Conservation (phyloP, 2,888 invertebrate genomes). For the Nomada hirtipes region DNA sequence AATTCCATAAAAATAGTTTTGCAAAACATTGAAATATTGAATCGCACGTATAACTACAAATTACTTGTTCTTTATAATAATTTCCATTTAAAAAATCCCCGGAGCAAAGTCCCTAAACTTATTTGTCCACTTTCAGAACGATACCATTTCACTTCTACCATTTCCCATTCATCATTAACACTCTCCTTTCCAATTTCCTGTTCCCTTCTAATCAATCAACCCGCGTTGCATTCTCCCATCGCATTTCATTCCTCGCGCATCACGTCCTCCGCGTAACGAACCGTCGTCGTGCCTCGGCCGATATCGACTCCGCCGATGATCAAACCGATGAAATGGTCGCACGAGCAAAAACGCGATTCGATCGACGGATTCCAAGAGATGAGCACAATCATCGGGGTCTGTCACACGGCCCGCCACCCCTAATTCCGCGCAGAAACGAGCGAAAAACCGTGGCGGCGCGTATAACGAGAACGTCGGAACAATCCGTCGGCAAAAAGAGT, state of each 20-base stretch:
- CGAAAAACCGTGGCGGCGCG: slow-evolving; percentile 34
- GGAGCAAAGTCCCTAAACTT: no score
- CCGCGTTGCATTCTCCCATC: neutral
- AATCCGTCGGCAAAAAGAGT: slow-evolving; percentile 36
- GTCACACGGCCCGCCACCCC: slow-evolving; percentile 10
- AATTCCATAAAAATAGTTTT: no score
- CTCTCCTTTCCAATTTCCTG: no score
- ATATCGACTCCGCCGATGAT: slow-evolving; percentile 4
- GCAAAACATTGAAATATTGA: no score
- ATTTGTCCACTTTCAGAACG: no score
- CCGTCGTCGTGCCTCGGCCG: no score
- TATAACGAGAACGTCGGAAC: slow-evolving; percentile 50
- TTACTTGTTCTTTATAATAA: no score
- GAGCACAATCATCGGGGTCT: slow-evolving; percentile 17
- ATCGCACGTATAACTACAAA: no score
- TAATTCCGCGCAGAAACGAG: slow-evolving; percentile 18
- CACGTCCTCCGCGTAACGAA: neutral
- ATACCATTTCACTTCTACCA: no score
- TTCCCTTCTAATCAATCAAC: neutral
- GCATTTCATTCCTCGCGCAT: neutral
- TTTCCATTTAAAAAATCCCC: no score
- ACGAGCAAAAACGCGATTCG: slow-evolving; percentile 30
- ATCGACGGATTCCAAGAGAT: slow-evolving; percentile 29
- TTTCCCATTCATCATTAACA: no score
- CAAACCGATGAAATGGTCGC: neutral